A percentile compares a stretch with the other conserved stretches of the same genome.
These are phyloP conservation scores for Drosophila teissieri DNA, from an alignment of 1,140 invertebrate genomes.

Conservation along the genomic window DNA sequence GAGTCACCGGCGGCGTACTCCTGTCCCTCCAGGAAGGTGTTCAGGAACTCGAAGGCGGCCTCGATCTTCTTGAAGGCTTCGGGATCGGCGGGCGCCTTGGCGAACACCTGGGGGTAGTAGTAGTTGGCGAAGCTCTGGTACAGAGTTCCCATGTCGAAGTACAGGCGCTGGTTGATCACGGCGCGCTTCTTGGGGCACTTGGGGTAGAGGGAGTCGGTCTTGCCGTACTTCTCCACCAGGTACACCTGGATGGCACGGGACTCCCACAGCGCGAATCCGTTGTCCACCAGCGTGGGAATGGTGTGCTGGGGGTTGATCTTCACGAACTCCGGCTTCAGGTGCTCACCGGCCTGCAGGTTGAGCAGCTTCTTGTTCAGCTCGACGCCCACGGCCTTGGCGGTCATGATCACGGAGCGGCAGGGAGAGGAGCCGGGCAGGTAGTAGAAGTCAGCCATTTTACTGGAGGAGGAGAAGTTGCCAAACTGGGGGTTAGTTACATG, in stretches of 20 bases:
- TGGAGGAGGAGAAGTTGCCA: constrained; percentile 22
- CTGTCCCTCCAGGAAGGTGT: constrained; percentile 88
- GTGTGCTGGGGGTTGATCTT: constrained; percentile 87
- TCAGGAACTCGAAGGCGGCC: constrained; percentile 88
- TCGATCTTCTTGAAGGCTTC: constrained; percentile 88
- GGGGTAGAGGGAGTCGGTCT: constrained; percentile 89
- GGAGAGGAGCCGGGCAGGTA: constrained; percentile 89
- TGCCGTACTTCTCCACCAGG: constrained; percentile 88
- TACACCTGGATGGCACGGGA: constrained; percentile 91
- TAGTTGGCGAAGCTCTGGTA: constrained; percentile 87
- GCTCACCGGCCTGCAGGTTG: constrained; percentile 88
- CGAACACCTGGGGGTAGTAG: constrained; percentile 90
- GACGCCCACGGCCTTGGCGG: constrained; percentile 89
- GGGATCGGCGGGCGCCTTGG: constrained; percentile 87
- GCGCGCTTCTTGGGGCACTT: constrained; percentile 89
- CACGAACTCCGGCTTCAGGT: constrained; percentile 90
- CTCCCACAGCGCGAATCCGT: constrained; percentile 88
- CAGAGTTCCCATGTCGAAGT: constrained; percentile 90
- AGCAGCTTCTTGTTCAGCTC: constrained; percentile 90
- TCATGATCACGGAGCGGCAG: constrained; percentile 89
- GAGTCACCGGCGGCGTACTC: constrained; percentile 88
- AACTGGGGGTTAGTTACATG: background rate
- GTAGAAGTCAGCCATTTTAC: constrained; percentile 86
- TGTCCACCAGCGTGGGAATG: constrained; percentile 89
- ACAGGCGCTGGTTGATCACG: constrained; percentile 89